A percentile compares a stretch with the other conserved stretches of the same genome.
Evolutionary conservation across 2,888 invertebrate genomes (phyloP).

Genomic region (Heliconius aoede): DNA sequence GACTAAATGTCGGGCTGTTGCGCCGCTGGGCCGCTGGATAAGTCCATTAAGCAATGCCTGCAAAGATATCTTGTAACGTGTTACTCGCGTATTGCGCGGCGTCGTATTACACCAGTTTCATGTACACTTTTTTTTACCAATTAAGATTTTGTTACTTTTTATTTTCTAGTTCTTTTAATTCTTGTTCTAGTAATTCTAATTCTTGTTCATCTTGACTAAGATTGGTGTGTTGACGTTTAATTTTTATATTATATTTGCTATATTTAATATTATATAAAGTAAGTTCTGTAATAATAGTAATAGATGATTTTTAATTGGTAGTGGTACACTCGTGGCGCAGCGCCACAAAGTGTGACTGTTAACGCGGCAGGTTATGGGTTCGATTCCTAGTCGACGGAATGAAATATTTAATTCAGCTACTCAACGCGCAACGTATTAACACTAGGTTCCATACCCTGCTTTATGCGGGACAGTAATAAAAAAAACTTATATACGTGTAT

Average conservation of each 20-base stretch:
- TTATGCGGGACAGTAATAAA: no score
- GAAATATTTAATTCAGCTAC: no score
- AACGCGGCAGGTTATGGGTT: no score
- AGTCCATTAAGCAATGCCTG: conserved; percentile 27
- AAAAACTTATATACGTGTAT: conserved; percentile 10
- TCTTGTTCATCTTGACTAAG: not conserved
- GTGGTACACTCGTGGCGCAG: no score
- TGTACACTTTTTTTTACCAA: conserved; percentile 17
- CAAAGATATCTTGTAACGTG: conserved; percentile 31
- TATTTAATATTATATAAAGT: no score
- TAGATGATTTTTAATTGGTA: no score
- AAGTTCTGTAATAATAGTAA: no score
- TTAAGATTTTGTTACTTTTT: conserved; percentile 9
- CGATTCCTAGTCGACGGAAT: no score
- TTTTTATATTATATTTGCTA: no score
- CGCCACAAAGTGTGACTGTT: no score
- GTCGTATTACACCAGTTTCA: conserved; percentile 27
- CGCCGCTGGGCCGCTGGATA: conserved; percentile 26
- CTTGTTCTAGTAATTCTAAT: conserved; percentile 4
- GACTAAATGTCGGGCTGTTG: conserved; percentile 17
- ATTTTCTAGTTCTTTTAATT: not conserved
- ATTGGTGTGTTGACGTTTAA: not conserved
- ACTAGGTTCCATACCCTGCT: no score
- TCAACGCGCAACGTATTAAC: no score
- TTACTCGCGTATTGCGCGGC: conserved; percentile 16